Evolutionary conservation across 2,888 invertebrate species (phyloP), one percentile per base, ranked within the genome.

Genomic region (Drosophila ustulata): DNA sequence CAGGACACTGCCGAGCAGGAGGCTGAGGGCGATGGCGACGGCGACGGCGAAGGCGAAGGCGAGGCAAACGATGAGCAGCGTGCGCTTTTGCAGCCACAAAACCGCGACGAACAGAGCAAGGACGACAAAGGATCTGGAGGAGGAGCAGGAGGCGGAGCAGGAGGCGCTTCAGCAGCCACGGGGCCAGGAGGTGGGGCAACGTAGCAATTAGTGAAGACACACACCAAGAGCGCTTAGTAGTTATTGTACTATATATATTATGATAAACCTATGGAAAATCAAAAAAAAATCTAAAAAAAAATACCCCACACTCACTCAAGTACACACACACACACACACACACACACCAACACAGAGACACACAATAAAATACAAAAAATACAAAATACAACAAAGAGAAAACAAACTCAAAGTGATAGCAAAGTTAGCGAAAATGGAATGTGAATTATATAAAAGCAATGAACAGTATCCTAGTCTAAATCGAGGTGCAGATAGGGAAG

Each of bases 41-140:
- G 89, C 23, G 91, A 91, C 28, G 92, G 91, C 4, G 82, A 79
- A 3, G 86, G 46, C 1, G 72, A 75, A 18, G 76, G 82, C 8
- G 90, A 88, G 45, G 90, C 90, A 25, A 92, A 91, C 52, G 92
- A 92, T 67, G 92, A 92, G 80, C 92, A 92, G 78, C 87, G 91
- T 68, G 92, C 92, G 11, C 75, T 92, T 45, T 76, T 92, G 45
- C 91, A 91, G 66, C 63, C 68, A 26, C 67, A 55, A 11, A 71
- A 57, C 58, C 63, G 64, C 13, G 68, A 69, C n/a, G 81, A 63
- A 8, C 46, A 46, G 5, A 41, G 26, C 50, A 58, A 61, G 30
- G 46, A 53, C 23, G 61, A 43, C 2, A 37, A 37, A 37, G 37
- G 37, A 37, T 37, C 37, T 11, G 32, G 9, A 43, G 66, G 47